Base-by-base conservation (phyloP, 2,113 vertebrate genomes). In the Todiramphus saurophagus region DNA sequence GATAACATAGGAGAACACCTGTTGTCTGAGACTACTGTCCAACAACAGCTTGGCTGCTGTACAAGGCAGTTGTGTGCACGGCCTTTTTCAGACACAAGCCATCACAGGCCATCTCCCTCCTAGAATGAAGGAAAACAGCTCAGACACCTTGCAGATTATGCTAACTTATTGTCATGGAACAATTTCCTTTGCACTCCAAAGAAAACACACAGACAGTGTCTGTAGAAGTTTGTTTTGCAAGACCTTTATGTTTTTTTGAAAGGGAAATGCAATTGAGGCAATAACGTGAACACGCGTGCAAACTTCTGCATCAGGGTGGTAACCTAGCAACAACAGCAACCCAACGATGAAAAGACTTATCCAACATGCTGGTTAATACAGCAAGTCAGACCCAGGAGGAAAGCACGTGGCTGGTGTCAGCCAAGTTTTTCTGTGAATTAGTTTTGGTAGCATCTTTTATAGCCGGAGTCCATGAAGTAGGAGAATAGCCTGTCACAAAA, bases 271-370 rank as follows among this genome's bases (percentile, higher is more conserved):
- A 50, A 55, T 9, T 28, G 44, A 88, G 51, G 59, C 35, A 85
- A 60, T 46, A 41, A 68, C 33, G 62, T 60, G 41, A 62, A 79
- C 62, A 81, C 43, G 23, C 23, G 83, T 62, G n/a, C 13, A 77
- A 86, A 89, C 28, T 72, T 63, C 86, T 83, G 10, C 60, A 89
- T 74, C 64, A 16, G 56, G 59, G 50, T 89, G 28, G 96, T 95
- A 92, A 23, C 95, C 60, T 89, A 90, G 94, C 94, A 95, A 96
- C 94, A 81, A 58, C 9, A 4, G 68, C 83, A 93, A 46, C 41
- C 46, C 68, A 66, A 58, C 41, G 60, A 62, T 62, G 50, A 73
- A 83, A 85, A 88, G 70, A 41, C 43, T 92, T 48, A 77, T 77
- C 72, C 56, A 58, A 37, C 2, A 0, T 5, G 2, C 63, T 92